Evolutionary conservation across 2,888 invertebrate genomes (phyloP).

Genomic region (Lissocephala sabroskyi): DNA sequence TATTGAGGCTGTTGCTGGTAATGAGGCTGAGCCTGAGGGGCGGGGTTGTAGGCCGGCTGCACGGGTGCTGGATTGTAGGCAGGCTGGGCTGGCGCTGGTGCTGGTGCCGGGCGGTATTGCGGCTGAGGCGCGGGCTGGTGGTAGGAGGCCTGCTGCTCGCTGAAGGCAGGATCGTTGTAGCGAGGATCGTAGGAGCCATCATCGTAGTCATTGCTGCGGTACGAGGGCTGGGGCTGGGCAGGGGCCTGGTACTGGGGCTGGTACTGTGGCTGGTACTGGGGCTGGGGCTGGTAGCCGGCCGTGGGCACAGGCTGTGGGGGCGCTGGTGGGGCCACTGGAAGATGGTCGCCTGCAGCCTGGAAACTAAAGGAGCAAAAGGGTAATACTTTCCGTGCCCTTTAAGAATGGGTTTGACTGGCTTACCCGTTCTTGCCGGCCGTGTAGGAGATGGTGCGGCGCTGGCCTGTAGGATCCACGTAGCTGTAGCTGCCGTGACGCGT

Average conservation of each 20-base stretch:
- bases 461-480: slow-evolving; percentile 87
- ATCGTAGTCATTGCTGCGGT: slow-evolving; percentile 66
- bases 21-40: no score
- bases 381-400: no score
- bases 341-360: slow-evolving; percentile 86
- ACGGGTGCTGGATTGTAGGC: slow-evolving; percentile 67
- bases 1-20: slow-evolving; percentile 29
- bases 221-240: slow-evolving; percentile 65
- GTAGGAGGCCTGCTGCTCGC: slow-evolving; percentile 62
- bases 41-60: slow-evolving; percentile 73
- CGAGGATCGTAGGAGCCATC: slow-evolving; percentile 72
- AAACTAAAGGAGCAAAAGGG: slow-evolving; percentile 72
- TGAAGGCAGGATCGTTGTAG: slow-evolving; percentile 70
- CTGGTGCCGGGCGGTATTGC: slow-evolving; percentile 62
- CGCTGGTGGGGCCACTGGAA: slow-evolving; percentile 79
- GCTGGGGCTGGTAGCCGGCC: slow-evolving; percentile 73
- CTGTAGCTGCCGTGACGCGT: slow-evolving; percentile 88
- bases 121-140: slow-evolving; percentile 72
- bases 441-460: slow-evolving; percentile 85
- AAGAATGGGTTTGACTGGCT: slow-evolving; percentile 73
- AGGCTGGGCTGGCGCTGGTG: slow-evolving; percentile 54
- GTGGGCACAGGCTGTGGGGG: slow-evolving; percentile 75
- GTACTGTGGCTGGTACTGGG: slow-evolving; percentile 71
- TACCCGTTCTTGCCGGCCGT: slow-evolving; percentile 88
- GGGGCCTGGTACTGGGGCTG: slow-evolving; percentile 62